These are phyloP conservation scores for Phrynocephalus guinanensis DNA, from an alignment of 2,797 vertebrate genomes.

Conservation along the genomic window DNA sequence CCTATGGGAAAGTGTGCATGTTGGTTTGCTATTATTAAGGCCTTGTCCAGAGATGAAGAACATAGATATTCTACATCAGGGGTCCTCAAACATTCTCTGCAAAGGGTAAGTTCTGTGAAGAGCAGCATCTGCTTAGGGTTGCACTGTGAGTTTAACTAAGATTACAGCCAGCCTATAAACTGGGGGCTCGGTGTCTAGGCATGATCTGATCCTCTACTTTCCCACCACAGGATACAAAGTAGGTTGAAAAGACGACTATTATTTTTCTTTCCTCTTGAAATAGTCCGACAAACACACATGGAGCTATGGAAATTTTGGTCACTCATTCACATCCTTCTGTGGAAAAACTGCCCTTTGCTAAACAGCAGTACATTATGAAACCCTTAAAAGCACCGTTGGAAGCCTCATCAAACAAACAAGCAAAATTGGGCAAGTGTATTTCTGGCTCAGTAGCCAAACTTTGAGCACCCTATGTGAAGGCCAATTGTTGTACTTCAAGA, in stretches of 20 bases:
- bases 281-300: not conserved
- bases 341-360: not conserved
- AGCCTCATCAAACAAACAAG: not conserved
- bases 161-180: not conserved
- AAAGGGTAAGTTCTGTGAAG: not conserved
- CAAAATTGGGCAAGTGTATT: not conserved
- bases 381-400: not conserved
- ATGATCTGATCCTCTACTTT: not conserved
- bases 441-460: not conserved
- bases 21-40: too few relatives aligned
- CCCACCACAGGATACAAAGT: not conserved
- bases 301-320: not conserved
- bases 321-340: not conserved
- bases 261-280: not conserved
- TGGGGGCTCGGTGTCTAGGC: not conserved
- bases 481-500: not conserved
- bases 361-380: not conserved
- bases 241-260: not conserved
- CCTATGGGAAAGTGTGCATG: too few relatives aligned
- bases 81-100: not conserved
- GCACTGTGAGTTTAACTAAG: not conserved
- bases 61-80: too few relatives aligned
- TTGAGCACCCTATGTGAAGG: not conserved
- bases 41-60: too few relatives aligned
- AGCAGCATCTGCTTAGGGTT: not conserved